Percentiles rank a stretch among this genome's conserved stretches.
Evolutionary conservation across 2,797 vertebrate genomes (phyloP).

Genomic region (Mormyrops boulengeri): DNA sequence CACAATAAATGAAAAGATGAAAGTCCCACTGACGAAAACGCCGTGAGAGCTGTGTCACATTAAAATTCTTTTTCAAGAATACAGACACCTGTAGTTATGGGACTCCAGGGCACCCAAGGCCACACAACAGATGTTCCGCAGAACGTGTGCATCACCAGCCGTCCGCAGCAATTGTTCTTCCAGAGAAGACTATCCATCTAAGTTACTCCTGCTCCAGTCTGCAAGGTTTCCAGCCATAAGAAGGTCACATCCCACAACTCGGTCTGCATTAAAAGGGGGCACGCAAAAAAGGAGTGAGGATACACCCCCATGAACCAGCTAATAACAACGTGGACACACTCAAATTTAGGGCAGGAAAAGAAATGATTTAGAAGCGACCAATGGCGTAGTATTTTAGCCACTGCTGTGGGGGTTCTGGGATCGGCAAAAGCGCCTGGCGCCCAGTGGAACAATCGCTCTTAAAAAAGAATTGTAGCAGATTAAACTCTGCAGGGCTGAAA

Average conservation of each 20-base stretch:
- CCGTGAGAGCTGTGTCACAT: background rate
- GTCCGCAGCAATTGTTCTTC: background rate
- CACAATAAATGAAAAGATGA: background rate
- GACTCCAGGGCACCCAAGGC: background rate
- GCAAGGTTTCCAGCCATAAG: background rate
- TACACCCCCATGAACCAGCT: background rate
- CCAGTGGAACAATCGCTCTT: background rate
- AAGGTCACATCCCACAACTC: background rate
- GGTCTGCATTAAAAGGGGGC: background rate
- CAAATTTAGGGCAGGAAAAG: background rate
- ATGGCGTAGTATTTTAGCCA: background rate
- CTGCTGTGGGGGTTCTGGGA: background rate
- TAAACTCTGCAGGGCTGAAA: background rate
- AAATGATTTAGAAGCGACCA: background rate
- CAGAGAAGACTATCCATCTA: background rate
- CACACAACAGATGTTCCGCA: background rate
- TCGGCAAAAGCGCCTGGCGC: background rate
- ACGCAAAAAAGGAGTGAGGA: background rate
- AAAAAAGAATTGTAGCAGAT: background rate
- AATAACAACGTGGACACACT: background rate
- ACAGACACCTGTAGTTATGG: background rate
- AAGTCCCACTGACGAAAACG: background rate
- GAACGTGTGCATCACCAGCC: background rate
- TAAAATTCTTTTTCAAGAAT: slow-evolving; percentile 2
- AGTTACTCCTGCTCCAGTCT: background rate